Evolutionary conservation across 2,113 vertebrate species (phyloP), one percentile per base, ranked within the genome.

Genomic region (Istiophorus platypterus): DNA sequence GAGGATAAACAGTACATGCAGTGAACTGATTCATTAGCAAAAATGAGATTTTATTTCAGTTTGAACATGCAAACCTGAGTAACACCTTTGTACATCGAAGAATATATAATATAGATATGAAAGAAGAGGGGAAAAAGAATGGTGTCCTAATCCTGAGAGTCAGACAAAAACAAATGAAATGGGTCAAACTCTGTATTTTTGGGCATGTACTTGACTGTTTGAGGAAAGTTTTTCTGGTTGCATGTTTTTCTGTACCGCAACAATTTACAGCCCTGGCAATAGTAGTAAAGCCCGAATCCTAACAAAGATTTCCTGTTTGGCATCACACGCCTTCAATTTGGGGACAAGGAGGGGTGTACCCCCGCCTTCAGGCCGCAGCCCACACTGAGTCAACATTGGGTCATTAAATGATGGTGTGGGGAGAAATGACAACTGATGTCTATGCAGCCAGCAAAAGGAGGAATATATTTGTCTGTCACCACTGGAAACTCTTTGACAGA

Each of bases 401-500:
- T 80, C 75, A 73, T 72, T 86, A 81, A 82, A 89, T 76, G 51
- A 26, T 34, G 52, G 75, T 54, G 56, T 79, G 72, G 71, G 20
- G 51, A 88, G 34, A 89, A 86, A 86, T 74, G 77, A 85, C 66
- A 78, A 56, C 26, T 39, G 27, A 81, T 77, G 74, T 85, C 70
- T 82, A 34, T 29, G 34, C 61, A 72, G 78, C 68, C 88, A 86
- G 80, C 72, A 91, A 81, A 87, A 89, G 80, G 80, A 31, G 14
- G 12, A 78, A 18, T 69, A 49, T 76, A 79, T 69, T 87, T 87
- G 34, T 92, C 90, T 86, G 81, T 91, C 90, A 91, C 88, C 79
- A 66, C 76, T 91, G 94, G 95, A 94, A 93, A 95, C 42, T 89
- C 81, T 89, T 79, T 82, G 63, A 82, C 81, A 89, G 41, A 72